Conservation (phyloP, 1,140 invertebrate genomes). For the Pararge aegeria region DNA sequence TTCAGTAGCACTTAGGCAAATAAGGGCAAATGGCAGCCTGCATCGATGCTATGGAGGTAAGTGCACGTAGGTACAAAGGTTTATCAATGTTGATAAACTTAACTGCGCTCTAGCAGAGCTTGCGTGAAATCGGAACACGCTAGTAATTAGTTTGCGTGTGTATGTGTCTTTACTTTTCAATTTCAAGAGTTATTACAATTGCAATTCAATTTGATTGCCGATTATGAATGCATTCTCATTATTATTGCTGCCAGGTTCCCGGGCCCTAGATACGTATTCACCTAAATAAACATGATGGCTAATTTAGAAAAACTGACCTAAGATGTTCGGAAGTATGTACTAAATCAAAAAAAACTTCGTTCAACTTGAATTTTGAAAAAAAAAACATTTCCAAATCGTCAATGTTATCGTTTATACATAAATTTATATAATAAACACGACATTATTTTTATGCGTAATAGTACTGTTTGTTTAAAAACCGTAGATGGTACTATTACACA, state of each 20-base stretch:
- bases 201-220: neutral
- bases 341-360: too few species aligned
- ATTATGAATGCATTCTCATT: neutral
- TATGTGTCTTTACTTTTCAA: neutral
- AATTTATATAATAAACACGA: too few species aligned
- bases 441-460: too few species aligned
- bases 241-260: neutral
- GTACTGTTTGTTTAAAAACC: too few species aligned
- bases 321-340: too few species aligned
- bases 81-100: conserved; percentile 70
- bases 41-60: conserved; percentile 37
- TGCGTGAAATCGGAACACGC: conserved; percentile 47
- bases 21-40: conserved; percentile 40
- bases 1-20: neutral
- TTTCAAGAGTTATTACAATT: neutral
- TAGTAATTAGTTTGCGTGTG: conserved; percentile 16
- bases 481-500: too few species aligned
- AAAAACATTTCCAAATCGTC: too few species aligned
- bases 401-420: too few species aligned
- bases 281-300: too few species aligned
- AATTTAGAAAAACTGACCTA: too few species aligned
- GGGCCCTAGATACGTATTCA: too few species aligned
- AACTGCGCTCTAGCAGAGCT: conserved; percentile 42
- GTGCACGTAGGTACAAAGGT: conserved; percentile 27
- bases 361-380: too few species aligned